Percentiles rank a stretch among this genome's conserved stretches.
Conservation (phyloP, 2,113 vertebrate species). For the Fregata magnificens region DNA sequence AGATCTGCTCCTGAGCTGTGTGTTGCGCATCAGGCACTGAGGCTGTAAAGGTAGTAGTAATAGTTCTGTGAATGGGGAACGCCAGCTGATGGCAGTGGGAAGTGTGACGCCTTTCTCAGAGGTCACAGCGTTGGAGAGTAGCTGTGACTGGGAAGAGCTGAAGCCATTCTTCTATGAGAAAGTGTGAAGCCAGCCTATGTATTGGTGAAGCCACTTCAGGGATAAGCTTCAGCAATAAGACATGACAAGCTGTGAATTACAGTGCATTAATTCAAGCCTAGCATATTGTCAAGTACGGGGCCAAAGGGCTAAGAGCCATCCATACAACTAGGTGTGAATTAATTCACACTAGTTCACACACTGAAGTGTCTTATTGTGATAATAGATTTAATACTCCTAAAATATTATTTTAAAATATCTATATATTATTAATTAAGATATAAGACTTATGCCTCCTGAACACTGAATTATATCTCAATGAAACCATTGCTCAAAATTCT, state of each 20-base stretch:
- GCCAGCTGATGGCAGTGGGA: neutral
- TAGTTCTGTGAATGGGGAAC: neutral
- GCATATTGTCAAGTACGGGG: conserved; percentile 33
- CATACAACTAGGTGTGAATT: conserved; percentile 59
- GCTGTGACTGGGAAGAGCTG: neutral
- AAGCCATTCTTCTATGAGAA: neutral
- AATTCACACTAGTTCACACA: conserved; percentile 56
- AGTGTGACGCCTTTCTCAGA: neutral
- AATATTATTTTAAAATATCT: conserved; percentile 72
- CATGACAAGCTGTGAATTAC: conserved; percentile 64
- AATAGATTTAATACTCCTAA: conserved; percentile 62
- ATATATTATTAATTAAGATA: conserved; percentile 71
- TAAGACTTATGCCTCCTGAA: conserved; percentile 35
- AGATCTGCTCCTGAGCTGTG: neutral
- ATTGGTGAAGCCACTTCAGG: conserved; percentile 9
- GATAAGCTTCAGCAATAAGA: conserved; percentile 26
- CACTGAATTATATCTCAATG: conserved; percentile 68
- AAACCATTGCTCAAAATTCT: conserved; percentile 69
- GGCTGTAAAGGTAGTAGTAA: neutral
- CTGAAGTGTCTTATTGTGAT: conserved; percentile 57
- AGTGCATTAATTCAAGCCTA: conserved; percentile 59
- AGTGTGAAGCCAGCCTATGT: conserved; percentile 19
- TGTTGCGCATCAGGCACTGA: neutral
- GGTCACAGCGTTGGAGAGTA: neutral
- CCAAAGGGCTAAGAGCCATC: conserved; percentile 53